Evolutionary conservation across 2,888 invertebrate species (phyloP).

Genomic region (Junonia oenone): DNA sequence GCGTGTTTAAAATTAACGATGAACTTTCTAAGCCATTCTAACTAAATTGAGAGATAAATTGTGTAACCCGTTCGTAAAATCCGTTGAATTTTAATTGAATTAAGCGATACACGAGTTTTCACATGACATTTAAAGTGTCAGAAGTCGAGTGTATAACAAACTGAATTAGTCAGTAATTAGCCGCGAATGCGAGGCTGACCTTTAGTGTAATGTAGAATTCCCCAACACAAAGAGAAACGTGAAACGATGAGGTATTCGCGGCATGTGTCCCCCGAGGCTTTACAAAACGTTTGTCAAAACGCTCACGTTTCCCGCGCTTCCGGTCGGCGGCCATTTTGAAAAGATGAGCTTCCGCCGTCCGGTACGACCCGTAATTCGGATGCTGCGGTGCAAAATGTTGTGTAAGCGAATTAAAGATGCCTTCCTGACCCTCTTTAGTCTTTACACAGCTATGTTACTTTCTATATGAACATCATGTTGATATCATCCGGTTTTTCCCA

Average conservation of each 20-base stretch:
- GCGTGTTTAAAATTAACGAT: too few species aligned
- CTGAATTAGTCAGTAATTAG: slow-evolving; percentile 24
- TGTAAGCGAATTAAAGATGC: slow-evolving; percentile 67
- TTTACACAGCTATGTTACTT: slow-evolving; percentile 32
- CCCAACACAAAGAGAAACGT: slow-evolving; percentile 39
- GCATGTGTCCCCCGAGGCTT: slow-evolving; percentile 56
- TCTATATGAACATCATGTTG: slow-evolving; percentile 17
- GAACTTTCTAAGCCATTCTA: too few species aligned
- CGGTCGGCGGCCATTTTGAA: slow-evolving; percentile 69
- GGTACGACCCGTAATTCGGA: slow-evolving; percentile 57
- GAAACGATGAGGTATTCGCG: slow-evolving; percentile 49
- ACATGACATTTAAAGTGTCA: slow-evolving; percentile 18
- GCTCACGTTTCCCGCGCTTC: slow-evolving; percentile 72
- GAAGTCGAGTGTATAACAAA: slow-evolving; percentile 10
- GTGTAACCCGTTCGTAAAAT: too few species aligned
- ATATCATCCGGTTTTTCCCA: not conserved
- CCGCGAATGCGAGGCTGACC: slow-evolving; percentile 38
- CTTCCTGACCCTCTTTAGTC: slow-evolving; percentile 38
- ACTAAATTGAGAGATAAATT: too few species aligned
- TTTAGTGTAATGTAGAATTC: slow-evolving; percentile 27
- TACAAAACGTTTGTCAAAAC: slow-evolving; percentile 71
- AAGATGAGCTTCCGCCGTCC: slow-evolving; percentile 65
- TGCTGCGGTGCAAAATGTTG: slow-evolving; percentile 67
- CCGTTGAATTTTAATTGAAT: not conserved
- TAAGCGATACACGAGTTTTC: not conserved